Percentiles rank a stretch among this genome's conserved stretches.
Conservation (phyloP, 2,888 invertebrate species). For the Callinectes sapidus region DNA sequence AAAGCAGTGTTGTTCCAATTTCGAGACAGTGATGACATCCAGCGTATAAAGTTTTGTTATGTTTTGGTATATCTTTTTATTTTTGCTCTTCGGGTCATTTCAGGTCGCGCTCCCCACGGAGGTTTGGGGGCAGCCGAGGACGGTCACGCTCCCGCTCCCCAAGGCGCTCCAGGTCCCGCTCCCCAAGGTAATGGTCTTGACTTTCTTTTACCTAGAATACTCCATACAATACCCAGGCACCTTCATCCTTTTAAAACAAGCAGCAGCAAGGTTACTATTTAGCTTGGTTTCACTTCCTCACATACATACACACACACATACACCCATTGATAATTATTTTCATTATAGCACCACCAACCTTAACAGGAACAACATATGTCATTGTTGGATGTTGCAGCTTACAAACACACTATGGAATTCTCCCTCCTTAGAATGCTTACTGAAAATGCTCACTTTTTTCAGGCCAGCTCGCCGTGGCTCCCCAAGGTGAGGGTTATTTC, state of each 20-base stretch:
- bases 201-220: not conserved
- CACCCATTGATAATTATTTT: not conserved
- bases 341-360: not conserved
- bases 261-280: slow-evolving; percentile 2
- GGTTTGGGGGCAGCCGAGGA: slow-evolving; percentile 61
- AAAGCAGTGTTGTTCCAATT: slow-evolving; percentile 60
- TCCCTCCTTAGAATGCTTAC: not conserved
- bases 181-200: slow-evolving; percentile 53
- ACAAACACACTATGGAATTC: slow-evolving; percentile 34
- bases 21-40: slow-evolving; percentile 56
- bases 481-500: slow-evolving; percentile 55
- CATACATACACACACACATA: not conserved
- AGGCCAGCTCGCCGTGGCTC: slow-evolving; percentile 65
- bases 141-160: slow-evolving; percentile 65
- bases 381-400: slow-evolving; percentile 24
- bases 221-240: slow-evolving; percentile 15
- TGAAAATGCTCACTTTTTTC: slow-evolving; percentile 46
- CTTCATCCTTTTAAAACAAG: slow-evolving; percentile 11
- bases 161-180: slow-evolving; percentile 61
- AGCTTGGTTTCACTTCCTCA: slow-evolving; percentile 18
- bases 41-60: slow-evolving; percentile 22
- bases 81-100: slow-evolving; percentile 35
- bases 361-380: slow-evolving; percentile 21
- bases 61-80: not conserved
- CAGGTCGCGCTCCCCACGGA: slow-evolving; percentile 65